Base-by-base conservation (phyloP, 1,140 invertebrate species). In the Nasonia vitripennis region DNA sequence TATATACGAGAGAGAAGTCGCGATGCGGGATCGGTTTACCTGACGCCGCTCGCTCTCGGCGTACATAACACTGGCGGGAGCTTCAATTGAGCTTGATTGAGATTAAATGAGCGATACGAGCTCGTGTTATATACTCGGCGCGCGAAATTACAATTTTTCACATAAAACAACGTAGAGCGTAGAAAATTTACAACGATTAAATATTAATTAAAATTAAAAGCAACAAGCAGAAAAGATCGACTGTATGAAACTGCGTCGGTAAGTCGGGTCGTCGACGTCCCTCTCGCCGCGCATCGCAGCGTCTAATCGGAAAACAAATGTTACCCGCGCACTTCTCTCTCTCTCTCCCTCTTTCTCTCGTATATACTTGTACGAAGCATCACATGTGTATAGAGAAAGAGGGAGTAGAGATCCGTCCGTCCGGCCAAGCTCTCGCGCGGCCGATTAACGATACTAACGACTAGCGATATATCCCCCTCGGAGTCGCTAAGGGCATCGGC, bases 401-500 rank as follows among this genome's bases (percentile, higher is more conserved):
- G 68, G 23, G 68, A 12, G 68, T 45, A 71, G 68, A 34, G 68
- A 34, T 71, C 23, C 68, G 68, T 10, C 23, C 68, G 68, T 27
- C 23, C 68, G 68, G 68, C 68, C 68, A 62, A 62, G 55, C 55
- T 62, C 55, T 62, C 68, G 68, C 68, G 68, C 68, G 55, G 55
- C 55, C 55, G 77, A 11, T 78, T 78, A 78, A 78, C 75, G 75
- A 78, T n/a, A 48, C 45, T 55, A 55, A 37, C 37, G 73, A 75
- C 73, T 75, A 20, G 37, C 73, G 31, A 45, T 75, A 75, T 45
- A 41, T 75, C 34, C 48, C 45, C n/a, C 75, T 48, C 75, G n/a
- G 48, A 41, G 45, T 23, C 2, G 41, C 45, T 23, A 23, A 51
- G 75, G 41, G n/a, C 75, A 78, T 78, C 41, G 75, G 41, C 41